These are phyloP conservation scores for Melitaea athalia DNA, from an alignment of 2,888 invertebrate species.

Conservation along the genomic window DNA sequence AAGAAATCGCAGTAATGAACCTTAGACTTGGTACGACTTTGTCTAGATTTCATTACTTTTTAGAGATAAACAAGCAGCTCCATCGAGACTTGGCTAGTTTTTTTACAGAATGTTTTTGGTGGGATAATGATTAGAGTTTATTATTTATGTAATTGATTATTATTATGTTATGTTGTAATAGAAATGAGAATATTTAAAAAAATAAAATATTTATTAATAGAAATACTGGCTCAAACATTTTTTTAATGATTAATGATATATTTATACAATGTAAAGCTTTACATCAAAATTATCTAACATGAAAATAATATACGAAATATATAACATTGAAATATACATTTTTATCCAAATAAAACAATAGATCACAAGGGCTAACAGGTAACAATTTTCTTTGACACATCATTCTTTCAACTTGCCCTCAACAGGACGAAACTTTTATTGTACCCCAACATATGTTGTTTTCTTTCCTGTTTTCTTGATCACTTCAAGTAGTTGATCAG, in stretches of 20 bases:
- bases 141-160: slow-evolving; percentile 7
- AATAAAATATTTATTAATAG: slow-evolving; percentile 35
- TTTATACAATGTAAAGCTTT: slow-evolving; percentile 16
- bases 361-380: neutral
- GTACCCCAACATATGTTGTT: slow-evolving; percentile 82
- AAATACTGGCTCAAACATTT: slow-evolving; percentile 33
- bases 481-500: slow-evolving; percentile 86
- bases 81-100: too few relatives aligned
- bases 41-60: too few relatives aligned
- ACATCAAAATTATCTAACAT: slow-evolving; percentile 15
- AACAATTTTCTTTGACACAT: neutral
- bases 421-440: slow-evolving; percentile 46
- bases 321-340: slow-evolving; percentile 18
- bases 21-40: too few relatives aligned
- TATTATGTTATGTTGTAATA: slow-evolving; percentile 16
- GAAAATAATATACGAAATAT: slow-evolving; percentile 6
- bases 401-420: neutral
- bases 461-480: slow-evolving; percentile 92
- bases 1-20: too few relatives aligned
- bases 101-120: too few relatives aligned
- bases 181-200: slow-evolving; percentile 22
- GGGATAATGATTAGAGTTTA: slow-evolving; percentile 21
- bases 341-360: slow-evolving; percentile 16
- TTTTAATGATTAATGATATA: slow-evolving; percentile 17
- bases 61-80: too few relatives aligned